Evolutionary conservation across 2,888 invertebrate species (phyloP).

Genomic region (Troides oblongomaculatus): DNA sequence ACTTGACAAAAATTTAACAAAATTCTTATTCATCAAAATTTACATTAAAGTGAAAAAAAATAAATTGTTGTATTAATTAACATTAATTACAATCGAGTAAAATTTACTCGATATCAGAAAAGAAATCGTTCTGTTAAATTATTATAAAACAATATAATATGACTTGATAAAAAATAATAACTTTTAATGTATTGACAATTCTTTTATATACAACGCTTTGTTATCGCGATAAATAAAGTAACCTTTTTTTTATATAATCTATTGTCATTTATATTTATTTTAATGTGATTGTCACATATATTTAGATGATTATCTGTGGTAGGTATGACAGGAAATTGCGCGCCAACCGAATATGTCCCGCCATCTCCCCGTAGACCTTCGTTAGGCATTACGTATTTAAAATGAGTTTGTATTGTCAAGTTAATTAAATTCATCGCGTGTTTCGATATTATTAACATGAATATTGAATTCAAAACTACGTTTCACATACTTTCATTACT

Average conservation of each 20-base stretch:
- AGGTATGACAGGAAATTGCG: slow-evolving; percentile 27
- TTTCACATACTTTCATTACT: neutral
- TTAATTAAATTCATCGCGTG: slow-evolving; percentile 14
- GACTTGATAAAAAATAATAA: neutral
- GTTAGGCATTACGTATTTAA: slow-evolving; percentile 23
- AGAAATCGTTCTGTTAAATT: neutral
- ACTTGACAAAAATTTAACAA: no score
- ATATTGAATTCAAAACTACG: neutral
- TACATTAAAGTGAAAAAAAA: neutral
- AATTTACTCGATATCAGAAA: neutral
- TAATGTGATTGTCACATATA: slow-evolving; percentile 25
- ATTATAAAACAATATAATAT: no score
- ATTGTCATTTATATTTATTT: slow-evolving; percentile 22
- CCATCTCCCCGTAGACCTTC: slow-evolving; percentile 16
- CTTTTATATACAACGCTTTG: neutral
- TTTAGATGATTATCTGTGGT: slow-evolving; percentile 27
- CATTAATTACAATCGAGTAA: neutral
- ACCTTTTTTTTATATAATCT: slow-evolving; percentile 3
- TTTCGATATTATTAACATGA: neutral
- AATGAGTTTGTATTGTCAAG: slow-evolving; percentile 13
- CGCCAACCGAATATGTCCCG: slow-evolving; percentile 25
- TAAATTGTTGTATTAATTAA: neutral
- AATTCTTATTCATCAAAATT: neutral
- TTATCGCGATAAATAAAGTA: neutral
- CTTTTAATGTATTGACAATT: neutral